phyloP scores from a whole-genome alignment of 2,113 vertebrate species.

The Xyrauchen texanus region DNA sequence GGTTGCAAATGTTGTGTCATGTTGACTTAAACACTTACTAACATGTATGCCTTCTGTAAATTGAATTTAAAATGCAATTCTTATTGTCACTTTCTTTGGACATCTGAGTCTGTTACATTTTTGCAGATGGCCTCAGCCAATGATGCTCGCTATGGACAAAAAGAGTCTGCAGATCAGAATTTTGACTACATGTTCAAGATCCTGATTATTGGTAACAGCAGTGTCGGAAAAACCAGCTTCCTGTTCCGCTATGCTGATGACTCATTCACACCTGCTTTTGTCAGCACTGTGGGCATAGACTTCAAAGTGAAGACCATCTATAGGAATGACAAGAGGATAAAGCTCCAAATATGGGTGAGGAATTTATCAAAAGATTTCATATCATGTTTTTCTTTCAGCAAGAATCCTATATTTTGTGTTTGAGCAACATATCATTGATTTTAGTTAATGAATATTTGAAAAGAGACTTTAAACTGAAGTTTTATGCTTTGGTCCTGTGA shows the following conservation, averaged over 20 bases:
- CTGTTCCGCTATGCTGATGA: conserved; percentile 90
- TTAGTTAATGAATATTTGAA: too few relatives aligned
- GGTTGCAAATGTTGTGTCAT: too few relatives aligned
- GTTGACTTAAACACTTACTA: background rate
- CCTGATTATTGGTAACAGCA: conserved; percentile 89
- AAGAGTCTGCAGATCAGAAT: conserved; percentile 86
- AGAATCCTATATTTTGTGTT: too few relatives aligned
- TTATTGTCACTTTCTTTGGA: background rate
- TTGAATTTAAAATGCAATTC: background rate
- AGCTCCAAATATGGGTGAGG: conserved; percentile 87
- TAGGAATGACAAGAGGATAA: conserved; percentile 86
- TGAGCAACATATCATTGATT: too few relatives aligned
- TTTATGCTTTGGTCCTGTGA: too few relatives aligned
- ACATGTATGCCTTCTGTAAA: too few relatives aligned
- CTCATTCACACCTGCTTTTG: conserved; percentile 86
- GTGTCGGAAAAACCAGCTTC: conserved; percentile 87
- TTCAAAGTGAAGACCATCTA: conserved; percentile 93
- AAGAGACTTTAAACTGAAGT: too few relatives aligned
- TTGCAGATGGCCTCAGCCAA: conserved; percentile 93
- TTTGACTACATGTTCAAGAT: conserved; percentile 93
- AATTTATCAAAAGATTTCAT: too few relatives aligned
- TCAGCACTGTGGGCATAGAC: conserved; percentile 89
- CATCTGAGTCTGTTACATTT: background rate
- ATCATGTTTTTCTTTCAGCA: too few relatives aligned
- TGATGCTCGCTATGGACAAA: conserved; percentile 87